Base-by-base conservation (phyloP, 2,797 vertebrate species). In the Hoplostethus atlanticus region DNA sequence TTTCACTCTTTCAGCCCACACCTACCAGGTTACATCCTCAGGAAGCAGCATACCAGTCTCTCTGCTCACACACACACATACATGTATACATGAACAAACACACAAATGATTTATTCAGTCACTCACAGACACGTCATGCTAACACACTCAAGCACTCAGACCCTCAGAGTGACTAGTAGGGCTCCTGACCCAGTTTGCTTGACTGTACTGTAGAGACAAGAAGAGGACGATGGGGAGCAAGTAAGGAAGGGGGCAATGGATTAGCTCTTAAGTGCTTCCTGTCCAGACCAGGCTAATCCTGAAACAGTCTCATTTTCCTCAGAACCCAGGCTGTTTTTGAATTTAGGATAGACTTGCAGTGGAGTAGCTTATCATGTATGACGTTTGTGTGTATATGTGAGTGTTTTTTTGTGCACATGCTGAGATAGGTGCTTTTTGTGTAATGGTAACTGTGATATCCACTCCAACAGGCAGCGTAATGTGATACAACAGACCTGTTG, bases 131-230 rank as follows among this genome's bases (percentile, higher is more conserved):
- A 21, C 13, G 9, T 44, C 40, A 17, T 21, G 21, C n/a, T 46
- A 44, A 5, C 21, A 21, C 31, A n/a, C 15, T 56, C 15, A 56
- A 28, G 25, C 42, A 46, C 12, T 9, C 10, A 67, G 25, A 50
- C 30, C 6, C 11, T 21, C 21, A 21, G 21, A 21, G 21, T 21
- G 21, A 21, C 21, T 21, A 21, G 21, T 68, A 31, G 46, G 62
- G 53, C 72, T 69, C 31, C 56, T 89, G 87, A 86, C 86, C 86
- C 84, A 87, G 64, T 82, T 88, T 77, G 72, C 69, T 73, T 62
- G 52, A 88, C 67, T 56, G 42, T 55, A 31, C 46, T n/a, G 44
- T 8, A 34, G 30, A 64, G 40, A 48, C 5, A 11, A 64, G 30
- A 48, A 46, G 42, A 42, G 17, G 17, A 42, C 50, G 55, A 64